Percentiles rank a stretch among this genome's conserved stretches.
Evolutionary conservation across 2,797 vertebrate genomes (phyloP).

Genomic region (Percopsis omiscomaycus): DNA sequence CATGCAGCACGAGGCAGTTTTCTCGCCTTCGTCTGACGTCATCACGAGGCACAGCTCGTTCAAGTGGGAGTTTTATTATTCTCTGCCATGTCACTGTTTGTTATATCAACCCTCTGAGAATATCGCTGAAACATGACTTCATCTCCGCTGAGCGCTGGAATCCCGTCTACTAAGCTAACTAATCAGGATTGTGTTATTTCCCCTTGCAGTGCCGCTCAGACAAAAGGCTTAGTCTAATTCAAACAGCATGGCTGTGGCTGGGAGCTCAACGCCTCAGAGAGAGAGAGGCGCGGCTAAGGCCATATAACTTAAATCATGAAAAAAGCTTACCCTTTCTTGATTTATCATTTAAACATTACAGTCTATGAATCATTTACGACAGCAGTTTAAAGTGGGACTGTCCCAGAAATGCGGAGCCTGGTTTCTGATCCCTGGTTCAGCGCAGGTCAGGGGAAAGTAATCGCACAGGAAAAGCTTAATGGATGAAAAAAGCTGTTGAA

Average conservation of each 20-base stretch:
- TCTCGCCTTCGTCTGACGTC: constrained; percentile 27
- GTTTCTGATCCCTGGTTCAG: constrained; percentile 39
- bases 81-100: constrained; percentile 26
- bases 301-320: constrained; percentile 35
- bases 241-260: constrained; percentile 43
- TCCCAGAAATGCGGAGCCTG: constrained; percentile 35
- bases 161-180: constrained; percentile 34
- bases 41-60: constrained; percentile 26
- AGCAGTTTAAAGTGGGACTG: constrained; percentile 29
- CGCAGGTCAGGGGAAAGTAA: constrained; percentile 29
- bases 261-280: constrained; percentile 15
- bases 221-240: constrained; percentile 52
- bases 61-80: constrained; percentile 31
- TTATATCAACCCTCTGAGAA: constrained; percentile 31
- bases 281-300: constrained; percentile 26
- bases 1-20: constrained; percentile 23
- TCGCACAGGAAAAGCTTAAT: constrained; percentile 28
- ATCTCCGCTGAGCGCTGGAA: constrained; percentile 32
- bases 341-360: constrained; percentile 46
- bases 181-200: constrained; percentile 48
- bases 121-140: constrained; percentile 46
- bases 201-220: constrained; percentile 34
- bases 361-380: constrained; percentile 36
- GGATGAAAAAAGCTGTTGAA: constrained; percentile 45
- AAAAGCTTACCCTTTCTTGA: constrained; percentile 32